Evolutionary conservation across 2,797 vertebrate genomes (phyloP), one percentile per base, ranked within the genome.

Genomic region (Chlorospingus flavigularis): DNA sequence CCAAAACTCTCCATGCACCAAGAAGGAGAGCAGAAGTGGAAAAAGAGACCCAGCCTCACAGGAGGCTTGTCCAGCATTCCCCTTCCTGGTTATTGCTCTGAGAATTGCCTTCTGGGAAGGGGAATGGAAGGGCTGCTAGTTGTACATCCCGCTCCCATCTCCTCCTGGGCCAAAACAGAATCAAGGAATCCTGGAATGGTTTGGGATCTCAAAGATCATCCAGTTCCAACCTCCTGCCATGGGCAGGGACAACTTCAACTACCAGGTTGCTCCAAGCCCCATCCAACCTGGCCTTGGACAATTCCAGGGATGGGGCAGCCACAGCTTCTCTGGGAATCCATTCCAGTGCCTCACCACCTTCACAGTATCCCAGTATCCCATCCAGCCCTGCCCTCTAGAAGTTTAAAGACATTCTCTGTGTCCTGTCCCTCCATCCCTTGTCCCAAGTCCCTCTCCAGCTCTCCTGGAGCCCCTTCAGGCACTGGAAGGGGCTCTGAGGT

Each of bases 81-180:
- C 13, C 4, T 50, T 76, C 47, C 48, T 39, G 26, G 8, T 6
- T 54, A 28, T 5, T 6, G 3, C 5, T 58, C 21, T 60, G 43
- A 17, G 39, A 24, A 55, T 31, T 72, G 7, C 12, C 13, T 18
- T 7, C 30, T 58, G 21, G 53, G 71, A 74, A 24, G 1, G 1
- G 17, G 33, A 54, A 23, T 28, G 48, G 5, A 85, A 25, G 8
- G 11, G 25, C 6, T 33, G 1, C 26, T 67, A 40, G 8, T 42
- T 4, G 20, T 4, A 11, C 7, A 13, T 10, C 1, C 6, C 9
- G 6, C 19, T 58, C 24, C 67, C 0, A 0, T 10, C 23, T 82
- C 31, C 6, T 37, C 23, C 5, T 2, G 16, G 42, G 13, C 26
- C 48, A 62, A 62, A 68, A 61, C 35, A 67, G 16, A 17, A 61